These are phyloP conservation scores for Brachystomella parvula DNA, from an alignment of 1,140 invertebrate species.

Conservation along the genomic window DNA sequence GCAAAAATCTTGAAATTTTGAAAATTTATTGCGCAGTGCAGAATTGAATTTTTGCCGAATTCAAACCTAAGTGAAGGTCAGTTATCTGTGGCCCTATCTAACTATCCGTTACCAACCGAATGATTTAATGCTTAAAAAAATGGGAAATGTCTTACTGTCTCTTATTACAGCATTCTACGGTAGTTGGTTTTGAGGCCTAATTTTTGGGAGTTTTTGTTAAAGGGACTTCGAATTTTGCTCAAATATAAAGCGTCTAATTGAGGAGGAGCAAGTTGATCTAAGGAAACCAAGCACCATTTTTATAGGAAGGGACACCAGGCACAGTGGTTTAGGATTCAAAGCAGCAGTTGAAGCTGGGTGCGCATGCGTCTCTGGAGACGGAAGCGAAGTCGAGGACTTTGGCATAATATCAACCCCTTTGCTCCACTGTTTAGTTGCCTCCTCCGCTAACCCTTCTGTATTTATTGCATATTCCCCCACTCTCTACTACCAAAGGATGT, in stretches of 20 bases:
- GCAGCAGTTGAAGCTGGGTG: slow-evolving; percentile 65
- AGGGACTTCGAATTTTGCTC: slow-evolving; percentile 52
- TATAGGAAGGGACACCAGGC: slow-evolving; percentile 64
- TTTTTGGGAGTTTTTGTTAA: no score
- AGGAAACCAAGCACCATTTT: slow-evolving; percentile 54
- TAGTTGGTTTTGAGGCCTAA: no score
- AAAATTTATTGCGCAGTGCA: no score
- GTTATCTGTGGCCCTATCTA: no score
- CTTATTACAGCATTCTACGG: no score
- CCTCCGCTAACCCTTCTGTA: slow-evolving; percentile 57
- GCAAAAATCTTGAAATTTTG: no score
- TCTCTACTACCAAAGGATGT: slow-evolving; percentile 79
- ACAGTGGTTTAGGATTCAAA: slow-evolving; percentile 59
- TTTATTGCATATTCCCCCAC: slow-evolving; percentile 63
- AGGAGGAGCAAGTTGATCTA: slow-evolving; percentile 59
- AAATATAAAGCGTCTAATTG: slow-evolving; percentile 49
- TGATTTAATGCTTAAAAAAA: no score
- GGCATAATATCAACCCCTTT: slow-evolving; percentile 85
- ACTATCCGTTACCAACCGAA: no score
- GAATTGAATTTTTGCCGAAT: no score
- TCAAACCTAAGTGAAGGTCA: no score
- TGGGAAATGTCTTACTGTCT: no score
- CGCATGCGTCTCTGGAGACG: slow-evolving; percentile 50
- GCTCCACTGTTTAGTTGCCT: slow-evolving; percentile 79
- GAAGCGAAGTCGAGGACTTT: no score